A percentile compares a stretch with the other conserved stretches of the same genome.
phyloP scores from a whole-genome alignment of 2,797 vertebrate genomes.

The Avahi laniger region DNA sequence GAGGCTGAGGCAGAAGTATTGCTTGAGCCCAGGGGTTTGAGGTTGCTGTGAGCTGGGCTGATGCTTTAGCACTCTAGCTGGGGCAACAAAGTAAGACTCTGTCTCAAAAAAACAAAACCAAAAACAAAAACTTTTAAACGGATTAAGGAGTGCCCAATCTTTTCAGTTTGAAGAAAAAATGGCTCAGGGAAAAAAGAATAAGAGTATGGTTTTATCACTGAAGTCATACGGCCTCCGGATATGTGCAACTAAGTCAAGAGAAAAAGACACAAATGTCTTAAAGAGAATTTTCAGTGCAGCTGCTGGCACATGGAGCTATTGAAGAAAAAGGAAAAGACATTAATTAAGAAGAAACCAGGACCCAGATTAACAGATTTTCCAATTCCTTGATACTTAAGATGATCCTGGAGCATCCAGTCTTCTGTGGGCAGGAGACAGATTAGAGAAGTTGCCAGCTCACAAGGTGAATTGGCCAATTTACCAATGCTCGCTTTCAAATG shows the following conservation, averaged over 20 bases:
- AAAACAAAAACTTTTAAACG: neutral
- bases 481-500: neutral
- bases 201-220: neutral
- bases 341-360: neutral
- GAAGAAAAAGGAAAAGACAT: neutral
- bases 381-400: neutral
- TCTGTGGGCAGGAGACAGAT: neutral
- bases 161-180: conserved; percentile 1
- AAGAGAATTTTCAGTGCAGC: neutral
- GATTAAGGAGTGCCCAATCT: neutral
- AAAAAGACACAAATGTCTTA: neutral
- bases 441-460: neutral
- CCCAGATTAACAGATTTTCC: neutral
- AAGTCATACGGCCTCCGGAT: neutral
- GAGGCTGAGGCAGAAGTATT: no score
- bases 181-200: neutral
- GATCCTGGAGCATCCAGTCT: neutral
- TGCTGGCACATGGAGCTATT: neutral
- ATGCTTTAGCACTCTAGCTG: no score
- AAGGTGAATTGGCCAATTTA: neutral
- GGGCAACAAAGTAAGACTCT: no score
- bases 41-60: no score
- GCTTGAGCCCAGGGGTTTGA: no score
- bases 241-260: neutral
- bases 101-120: no score